phyloP scores from a whole-genome alignment of 2,113 vertebrate species.

The Spermophilus dauricus region DNA sequence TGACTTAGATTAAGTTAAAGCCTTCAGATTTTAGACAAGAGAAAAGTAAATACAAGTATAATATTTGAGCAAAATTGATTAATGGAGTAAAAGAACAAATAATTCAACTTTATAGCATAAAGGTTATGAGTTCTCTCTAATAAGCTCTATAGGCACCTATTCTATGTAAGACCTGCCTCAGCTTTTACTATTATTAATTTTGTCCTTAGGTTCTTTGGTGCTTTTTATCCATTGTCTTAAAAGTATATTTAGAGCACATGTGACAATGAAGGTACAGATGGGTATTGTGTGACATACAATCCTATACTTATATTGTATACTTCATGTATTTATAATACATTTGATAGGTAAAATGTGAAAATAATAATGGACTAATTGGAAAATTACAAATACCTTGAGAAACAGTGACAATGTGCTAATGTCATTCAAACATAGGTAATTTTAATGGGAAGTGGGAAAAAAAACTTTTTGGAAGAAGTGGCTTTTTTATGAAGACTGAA shows the following conservation, averaged over 20 bases:
- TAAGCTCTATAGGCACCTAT: background rate
- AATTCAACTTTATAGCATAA: background rate
- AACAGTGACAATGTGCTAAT: too few relatives aligned
- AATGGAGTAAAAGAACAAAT: slow-evolving; percentile 17
- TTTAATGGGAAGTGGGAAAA: background rate
- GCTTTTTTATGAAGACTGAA: background rate
- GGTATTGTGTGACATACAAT: background rate
- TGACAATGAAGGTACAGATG: background rate
- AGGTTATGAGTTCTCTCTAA: background rate
- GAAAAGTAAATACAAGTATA: slow-evolving; percentile 37
- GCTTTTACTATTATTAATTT: background rate
- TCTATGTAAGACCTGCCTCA: background rate
- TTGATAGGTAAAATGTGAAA: background rate
- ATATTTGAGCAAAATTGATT: slow-evolving; percentile 37
- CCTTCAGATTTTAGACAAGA: slow-evolving; percentile 1
- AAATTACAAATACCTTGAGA: background rate
- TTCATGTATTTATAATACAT: background rate
- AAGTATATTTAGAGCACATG: background rate
- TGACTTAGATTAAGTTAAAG: slow-evolving; percentile 23
- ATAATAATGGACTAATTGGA: background rate
- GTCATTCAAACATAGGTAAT: background rate
- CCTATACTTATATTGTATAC: background rate
- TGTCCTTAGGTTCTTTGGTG: background rate
- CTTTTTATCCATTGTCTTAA: background rate
- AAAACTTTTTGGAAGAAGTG: background rate